Evolutionary conservation across 2,888 invertebrate genomes (phyloP), one percentile per base, ranked within the genome.

Genomic region (Caenorhabditis sp.): DNA sequence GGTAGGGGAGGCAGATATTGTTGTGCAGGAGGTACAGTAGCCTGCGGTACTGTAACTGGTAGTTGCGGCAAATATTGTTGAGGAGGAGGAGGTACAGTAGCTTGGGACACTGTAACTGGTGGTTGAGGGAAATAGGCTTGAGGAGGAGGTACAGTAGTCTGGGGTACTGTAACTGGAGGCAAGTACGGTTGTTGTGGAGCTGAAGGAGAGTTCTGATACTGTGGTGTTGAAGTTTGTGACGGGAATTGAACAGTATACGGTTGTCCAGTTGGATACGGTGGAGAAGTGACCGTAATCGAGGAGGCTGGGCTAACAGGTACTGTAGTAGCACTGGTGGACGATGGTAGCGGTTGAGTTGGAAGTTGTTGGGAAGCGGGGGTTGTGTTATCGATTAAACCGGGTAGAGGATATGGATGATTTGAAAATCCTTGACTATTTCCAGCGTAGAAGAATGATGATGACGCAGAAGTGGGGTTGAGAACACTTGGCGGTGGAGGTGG

Each of bases 361-460:
- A 65, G 58, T 37, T 37, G 72, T 51, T 73, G 72, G 3, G 72
- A 73, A 1, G 65, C 19, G 23, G 68, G 43, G 1, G 68, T 73
- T 1, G 50, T 14, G 26, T 67, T 67, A 24, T 74, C 73, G 26
- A 74, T 61, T 0, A 74, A 37, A 1, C 73, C 73, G 0, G 73
- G 69, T 0, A 74, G 66, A 19, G 73, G 73, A 14, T 69, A 69
- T 3, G 73, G 73, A 57, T 69, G 69, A 27, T 49, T 51, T 0
- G 73, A 74, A 62, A 74, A 74, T 21, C 73, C 73, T 27, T 74
- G 73, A 8, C 69, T 60, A 21, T 49, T 36, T 23, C 73, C 73
- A n/a, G 68, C 66, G 43, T 55, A 74, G 36, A 27, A 63, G 31
- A 69, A 69, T 1, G 66, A 63, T 10, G 62, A 53, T 4, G 62